Evolutionary conservation across 2,113 vertebrate species (phyloP).

Genomic region (Ceyx melanurus): DNA sequence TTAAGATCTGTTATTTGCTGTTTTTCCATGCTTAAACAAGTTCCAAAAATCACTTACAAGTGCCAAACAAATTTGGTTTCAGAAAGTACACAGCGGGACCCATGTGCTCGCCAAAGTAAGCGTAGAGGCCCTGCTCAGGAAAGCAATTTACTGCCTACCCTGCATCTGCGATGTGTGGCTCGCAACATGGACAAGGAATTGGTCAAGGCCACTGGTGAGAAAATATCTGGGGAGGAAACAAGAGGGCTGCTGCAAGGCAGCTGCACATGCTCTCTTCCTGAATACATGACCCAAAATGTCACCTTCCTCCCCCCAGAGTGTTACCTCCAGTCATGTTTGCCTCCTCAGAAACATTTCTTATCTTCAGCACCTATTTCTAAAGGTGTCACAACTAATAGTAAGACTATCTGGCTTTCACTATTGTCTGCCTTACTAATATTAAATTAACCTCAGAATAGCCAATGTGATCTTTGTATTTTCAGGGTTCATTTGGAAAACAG

Average conservation of each 20-base stretch:
- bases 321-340: not conserved
- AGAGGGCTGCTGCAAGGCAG: not conserved
- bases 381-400: not conserved
- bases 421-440: not conserved
- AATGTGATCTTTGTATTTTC: not conserved
- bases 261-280: not conserved
- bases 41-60: constrained; percentile 20
- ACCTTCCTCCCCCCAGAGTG: not conserved
- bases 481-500: not conserved
- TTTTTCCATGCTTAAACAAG: not conserved
- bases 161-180: not conserved
- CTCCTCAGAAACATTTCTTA: not conserved
- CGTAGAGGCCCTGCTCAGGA: not conserved
- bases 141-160: not conserved
- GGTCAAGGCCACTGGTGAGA: constrained; percentile 1
- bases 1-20: not conserved
- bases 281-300: not conserved
- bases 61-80: constrained; percentile 32
- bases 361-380: not conserved
- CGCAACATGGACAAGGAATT: not conserved
- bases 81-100: not conserved
- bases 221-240: not conserved
- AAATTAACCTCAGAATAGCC: not conserved
- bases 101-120: not conserved
- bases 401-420: not conserved